These are phyloP conservation scores for Penaeus chinensis DNA, from an alignment of 1,140 invertebrate species.

Conservation along the genomic window DNA sequence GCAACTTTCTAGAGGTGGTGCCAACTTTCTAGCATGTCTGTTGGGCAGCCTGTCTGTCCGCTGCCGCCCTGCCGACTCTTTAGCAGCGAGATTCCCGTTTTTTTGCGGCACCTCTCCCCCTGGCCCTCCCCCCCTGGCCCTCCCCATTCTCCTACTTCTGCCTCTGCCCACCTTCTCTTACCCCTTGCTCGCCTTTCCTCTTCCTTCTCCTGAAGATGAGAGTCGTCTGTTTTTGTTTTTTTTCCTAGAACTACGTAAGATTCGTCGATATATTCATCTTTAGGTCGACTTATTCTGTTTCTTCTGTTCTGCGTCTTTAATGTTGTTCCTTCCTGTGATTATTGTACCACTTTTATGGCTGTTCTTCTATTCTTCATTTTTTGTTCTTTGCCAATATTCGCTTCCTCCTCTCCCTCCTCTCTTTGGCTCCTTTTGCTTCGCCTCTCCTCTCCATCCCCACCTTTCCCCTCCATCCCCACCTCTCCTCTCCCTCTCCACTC, in stretches of 20 bases:
- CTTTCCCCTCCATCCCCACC: background rate
- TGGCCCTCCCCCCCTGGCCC: background rate
- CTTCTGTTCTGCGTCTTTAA: too few relatives aligned
- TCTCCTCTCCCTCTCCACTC: background rate
- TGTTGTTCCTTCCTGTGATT: too few relatives aligned
- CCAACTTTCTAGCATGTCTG: constrained; percentile 30
- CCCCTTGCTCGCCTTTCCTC: background rate
- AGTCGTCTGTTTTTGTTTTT: background rate
- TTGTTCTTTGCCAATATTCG: too few relatives aligned
- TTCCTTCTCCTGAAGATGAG: background rate
- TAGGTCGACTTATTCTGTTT: too few relatives aligned
- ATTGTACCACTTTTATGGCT: too few relatives aligned
- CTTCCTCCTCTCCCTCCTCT: background rate
- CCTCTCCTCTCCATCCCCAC: background rate
- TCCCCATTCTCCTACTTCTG: constrained; percentile 1
- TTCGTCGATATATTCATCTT: too few relatives aligned
- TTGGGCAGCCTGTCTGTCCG: background rate
- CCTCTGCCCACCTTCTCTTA: background rate
- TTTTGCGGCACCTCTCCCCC: constrained; percentile 10
- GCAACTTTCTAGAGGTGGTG: constrained; percentile 18
- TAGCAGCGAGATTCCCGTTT: background rate
- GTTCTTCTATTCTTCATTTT: too few relatives aligned
- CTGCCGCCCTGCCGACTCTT: background rate
- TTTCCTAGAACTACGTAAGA: too few relatives aligned
- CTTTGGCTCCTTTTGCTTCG: background rate